These are phyloP conservation scores for Myiotriccus ornatus DNA, from an alignment of 2,797 vertebrate species.

Conservation along the genomic window DNA sequence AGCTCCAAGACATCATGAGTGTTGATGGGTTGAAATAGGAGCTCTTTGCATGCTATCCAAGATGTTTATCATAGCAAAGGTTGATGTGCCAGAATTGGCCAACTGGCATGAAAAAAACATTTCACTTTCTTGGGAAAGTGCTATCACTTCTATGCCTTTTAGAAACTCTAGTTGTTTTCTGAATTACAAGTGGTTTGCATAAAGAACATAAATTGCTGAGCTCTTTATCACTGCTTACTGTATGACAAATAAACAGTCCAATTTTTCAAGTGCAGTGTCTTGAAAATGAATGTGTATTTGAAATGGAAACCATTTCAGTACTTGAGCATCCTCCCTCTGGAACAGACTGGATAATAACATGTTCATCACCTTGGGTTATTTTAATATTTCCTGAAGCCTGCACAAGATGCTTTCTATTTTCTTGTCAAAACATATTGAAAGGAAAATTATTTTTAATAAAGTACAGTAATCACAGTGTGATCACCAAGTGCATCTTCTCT, in stretches of 20 bases:
- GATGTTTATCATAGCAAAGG: conserved; percentile 40
- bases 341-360: conserved; percentile 53
- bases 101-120: conserved; percentile 9
- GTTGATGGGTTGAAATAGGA: conserved; percentile 14
- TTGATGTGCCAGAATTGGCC: neutral
- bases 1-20: neutral
- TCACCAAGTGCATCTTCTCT: conserved; percentile 28
- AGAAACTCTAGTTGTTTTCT: conserved; percentile 44
- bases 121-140: neutral
- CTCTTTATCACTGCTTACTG: conserved; percentile 52
- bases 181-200: conserved; percentile 43
- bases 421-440: conserved; percentile 62
- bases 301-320: conserved; percentile 59
- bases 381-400: conserved; percentile 57
- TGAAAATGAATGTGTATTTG: conserved; percentile 44
- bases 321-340: conserved; percentile 42
- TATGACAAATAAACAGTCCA: conserved; percentile 36
- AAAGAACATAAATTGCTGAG: conserved; percentile 47
- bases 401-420: conserved; percentile 60
- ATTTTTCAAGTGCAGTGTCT: conserved; percentile 45
- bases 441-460: conserved; percentile 71
- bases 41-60: neutral
- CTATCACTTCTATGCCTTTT: conserved; percentile 47
- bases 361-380: conserved; percentile 55
- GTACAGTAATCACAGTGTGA: conserved; percentile 30